Evolutionary conservation across 2,888 invertebrate species (phyloP).

Genomic region (Antitype chi): DNA sequence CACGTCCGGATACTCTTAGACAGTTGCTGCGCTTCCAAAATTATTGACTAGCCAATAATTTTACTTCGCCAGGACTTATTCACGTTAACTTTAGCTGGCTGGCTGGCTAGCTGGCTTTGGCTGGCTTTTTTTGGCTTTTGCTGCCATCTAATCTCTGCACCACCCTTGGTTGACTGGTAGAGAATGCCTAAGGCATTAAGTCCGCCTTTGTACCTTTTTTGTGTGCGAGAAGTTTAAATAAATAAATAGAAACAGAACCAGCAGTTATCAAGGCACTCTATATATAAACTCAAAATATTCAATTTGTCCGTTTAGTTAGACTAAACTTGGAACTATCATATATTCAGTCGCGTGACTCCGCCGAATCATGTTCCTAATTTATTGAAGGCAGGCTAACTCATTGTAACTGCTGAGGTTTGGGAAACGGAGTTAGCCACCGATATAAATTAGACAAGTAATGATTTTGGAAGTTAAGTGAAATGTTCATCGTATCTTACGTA

Average conservation of each 20-base stretch:
- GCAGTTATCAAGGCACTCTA: background rate
- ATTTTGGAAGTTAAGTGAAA: too few relatives aligned
- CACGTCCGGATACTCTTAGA: background rate
- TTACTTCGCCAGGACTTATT: background rate
- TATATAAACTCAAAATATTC: constrained; percentile 9
- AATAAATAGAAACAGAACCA: background rate
- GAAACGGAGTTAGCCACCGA: constrained; percentile 5
- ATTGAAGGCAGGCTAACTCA: constrained; percentile 27
- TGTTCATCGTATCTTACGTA: too few relatives aligned
- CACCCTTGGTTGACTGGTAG: too few relatives aligned
- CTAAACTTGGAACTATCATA: background rate
- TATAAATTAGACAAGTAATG: constrained; percentile 32
- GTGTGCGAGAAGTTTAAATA: too few relatives aligned
- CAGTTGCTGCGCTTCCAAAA: background rate
- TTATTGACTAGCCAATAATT: background rate
- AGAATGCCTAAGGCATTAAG: too few relatives aligned
- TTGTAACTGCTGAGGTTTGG: constrained; percentile 28
- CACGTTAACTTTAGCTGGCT: too few relatives aligned
- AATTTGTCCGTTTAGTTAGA: constrained; percentile 1
- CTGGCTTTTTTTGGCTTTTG: too few relatives aligned
- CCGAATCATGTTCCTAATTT: constrained; percentile 45
- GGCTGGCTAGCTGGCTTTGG: too few relatives aligned
- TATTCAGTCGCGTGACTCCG: constrained; percentile 49
- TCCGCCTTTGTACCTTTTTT: too few relatives aligned
- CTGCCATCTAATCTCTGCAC: too few relatives aligned